These are phyloP conservation scores for Ormyrus labotus DNA, from an alignment of 2,888 invertebrate species.

Conservation along the genomic window DNA sequence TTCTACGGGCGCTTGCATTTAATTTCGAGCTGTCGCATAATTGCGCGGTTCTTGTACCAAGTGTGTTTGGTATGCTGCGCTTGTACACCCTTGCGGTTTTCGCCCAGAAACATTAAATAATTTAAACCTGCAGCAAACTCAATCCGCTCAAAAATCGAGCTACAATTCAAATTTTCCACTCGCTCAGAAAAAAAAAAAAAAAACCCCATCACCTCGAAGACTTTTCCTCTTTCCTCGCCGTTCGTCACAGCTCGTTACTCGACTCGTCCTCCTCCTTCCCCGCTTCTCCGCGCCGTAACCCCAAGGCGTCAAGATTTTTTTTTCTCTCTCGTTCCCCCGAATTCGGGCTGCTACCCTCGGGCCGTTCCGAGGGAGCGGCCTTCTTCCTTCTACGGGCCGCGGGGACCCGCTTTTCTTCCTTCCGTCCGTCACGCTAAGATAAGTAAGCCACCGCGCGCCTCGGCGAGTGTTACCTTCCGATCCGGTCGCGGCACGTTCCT, in stretches of 20 bases:
- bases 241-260: background rate
- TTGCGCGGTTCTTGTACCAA: no score
- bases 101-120: no score
- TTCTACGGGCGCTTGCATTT: no score
- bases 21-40: no score
- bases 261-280: conserved; percentile 44
- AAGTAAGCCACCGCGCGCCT: conserved; percentile 45
- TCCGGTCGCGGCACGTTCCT: background rate
- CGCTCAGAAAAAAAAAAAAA: no score
- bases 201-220: no score
- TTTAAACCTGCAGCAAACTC: no score
- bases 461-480: background rate
- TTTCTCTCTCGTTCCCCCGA: conserved; percentile 53
- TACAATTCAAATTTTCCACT: no score
- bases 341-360: conserved; percentile 35
- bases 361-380: background rate
- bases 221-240: conserved; percentile 13
- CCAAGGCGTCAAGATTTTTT: conserved; percentile 53
- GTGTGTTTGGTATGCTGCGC: no score
- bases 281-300: conserved; percentile 12
- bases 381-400: background rate
- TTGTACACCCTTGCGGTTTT: no score
- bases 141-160: no score
- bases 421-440: conserved; percentile 70
- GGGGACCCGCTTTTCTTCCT: conserved; percentile 58